Percentiles rank a stretch among this genome's conserved stretches.
Conservation (phyloP, 2,113 vertebrate species). For the Baryphthengus martii region DNA sequence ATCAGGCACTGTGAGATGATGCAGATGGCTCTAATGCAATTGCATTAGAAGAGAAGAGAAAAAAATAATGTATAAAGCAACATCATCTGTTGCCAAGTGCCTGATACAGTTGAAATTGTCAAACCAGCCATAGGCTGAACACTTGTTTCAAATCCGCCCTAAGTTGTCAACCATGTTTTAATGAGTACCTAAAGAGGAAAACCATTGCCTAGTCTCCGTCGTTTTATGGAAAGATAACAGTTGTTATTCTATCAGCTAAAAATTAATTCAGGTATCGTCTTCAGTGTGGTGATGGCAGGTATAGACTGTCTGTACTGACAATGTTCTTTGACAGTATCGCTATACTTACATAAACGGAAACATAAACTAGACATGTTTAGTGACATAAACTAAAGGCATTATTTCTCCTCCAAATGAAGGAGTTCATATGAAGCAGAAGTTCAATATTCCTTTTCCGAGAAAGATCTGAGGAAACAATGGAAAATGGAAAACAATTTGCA, state of each 20-base stretch:
- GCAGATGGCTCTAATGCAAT: background rate
- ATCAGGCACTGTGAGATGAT: background rate
- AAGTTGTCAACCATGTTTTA: background rate
- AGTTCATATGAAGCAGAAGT: background rate
- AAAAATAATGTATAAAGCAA: background rate
- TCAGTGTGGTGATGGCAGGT: no score
- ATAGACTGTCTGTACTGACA: no score
- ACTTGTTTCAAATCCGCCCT: background rate
- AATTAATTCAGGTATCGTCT: no score
- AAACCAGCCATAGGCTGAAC: background rate
- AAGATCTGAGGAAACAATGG: background rate
- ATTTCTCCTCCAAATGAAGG: background rate
- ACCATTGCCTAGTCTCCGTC: background rate
- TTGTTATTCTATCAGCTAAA: no score
- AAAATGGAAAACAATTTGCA: background rate
- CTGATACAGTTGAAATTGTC: background rate
- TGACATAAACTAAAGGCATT: background rate
- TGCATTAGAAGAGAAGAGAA: background rate
- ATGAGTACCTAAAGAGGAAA: background rate
- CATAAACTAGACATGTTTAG: background rate
- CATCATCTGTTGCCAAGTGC: background rate
- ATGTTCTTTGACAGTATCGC: no score
- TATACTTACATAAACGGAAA: background rate
- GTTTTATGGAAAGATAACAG: no score
- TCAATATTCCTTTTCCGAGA: background rate